Conservation (phyloP, 2,797 vertebrate species). For the Sphenopsis melanotis region DNA sequence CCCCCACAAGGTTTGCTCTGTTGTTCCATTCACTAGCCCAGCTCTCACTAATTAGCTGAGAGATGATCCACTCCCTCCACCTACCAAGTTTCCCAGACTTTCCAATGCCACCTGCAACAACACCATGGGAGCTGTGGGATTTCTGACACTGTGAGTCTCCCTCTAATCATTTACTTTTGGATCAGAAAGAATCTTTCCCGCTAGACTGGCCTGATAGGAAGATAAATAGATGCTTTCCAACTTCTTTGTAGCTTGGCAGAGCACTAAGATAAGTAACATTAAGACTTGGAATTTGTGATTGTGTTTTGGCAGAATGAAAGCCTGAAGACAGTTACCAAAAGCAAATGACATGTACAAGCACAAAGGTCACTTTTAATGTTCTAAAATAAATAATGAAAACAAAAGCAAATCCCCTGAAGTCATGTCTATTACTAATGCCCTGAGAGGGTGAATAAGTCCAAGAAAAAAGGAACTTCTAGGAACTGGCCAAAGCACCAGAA, state of each 20-base stretch:
- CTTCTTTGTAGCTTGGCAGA: slow-evolving; percentile 4
- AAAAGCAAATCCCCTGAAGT: not conserved
- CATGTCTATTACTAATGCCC: not conserved
- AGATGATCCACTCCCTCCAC: slow-evolving; percentile 20
- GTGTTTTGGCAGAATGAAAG: not conserved
- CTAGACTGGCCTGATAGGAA: not conserved
- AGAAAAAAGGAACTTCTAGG: not conserved
- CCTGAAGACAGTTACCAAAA: not conserved
- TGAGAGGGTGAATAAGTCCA: not conserved
- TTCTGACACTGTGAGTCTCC: not conserved
- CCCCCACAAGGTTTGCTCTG: not conserved
- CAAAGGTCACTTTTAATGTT: not conserved
- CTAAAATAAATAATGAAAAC: not conserved
- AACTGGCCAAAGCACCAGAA: not conserved
- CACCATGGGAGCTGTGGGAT: not conserved
- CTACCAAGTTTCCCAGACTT: not conserved
- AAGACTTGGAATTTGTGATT: slow-evolving; percentile 6
- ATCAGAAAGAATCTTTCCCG: slow-evolving; percentile 21
- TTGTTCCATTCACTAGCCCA: not conserved
- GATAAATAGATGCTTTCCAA: slow-evolving; percentile 23
- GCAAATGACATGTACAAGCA: not conserved
- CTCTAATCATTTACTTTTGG: not conserved
- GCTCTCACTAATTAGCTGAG: not conserved
- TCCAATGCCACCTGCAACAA: slow-evolving; percentile 45
- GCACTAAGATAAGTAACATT: not conserved